These are phyloP conservation scores for Strix uralensis DNA, from an alignment of 2,113 vertebrate species.

Conservation along the genomic window DNA sequence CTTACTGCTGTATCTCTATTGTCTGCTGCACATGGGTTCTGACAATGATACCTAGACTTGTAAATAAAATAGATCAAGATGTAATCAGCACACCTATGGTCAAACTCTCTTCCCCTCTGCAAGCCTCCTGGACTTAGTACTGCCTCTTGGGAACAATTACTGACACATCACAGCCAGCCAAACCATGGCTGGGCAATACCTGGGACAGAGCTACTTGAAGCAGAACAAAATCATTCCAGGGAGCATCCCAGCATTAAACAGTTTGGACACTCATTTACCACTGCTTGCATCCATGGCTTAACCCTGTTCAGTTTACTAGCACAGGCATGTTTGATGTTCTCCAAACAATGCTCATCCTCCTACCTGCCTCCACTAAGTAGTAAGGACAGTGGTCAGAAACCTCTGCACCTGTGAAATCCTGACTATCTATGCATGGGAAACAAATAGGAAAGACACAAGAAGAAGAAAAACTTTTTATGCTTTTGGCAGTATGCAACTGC, in stretches of 20 bases:
- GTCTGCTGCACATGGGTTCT: not conserved
- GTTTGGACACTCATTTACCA: not conserved
- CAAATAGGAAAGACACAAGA: not conserved
- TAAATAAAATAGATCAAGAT: not conserved
- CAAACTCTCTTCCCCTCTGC: not conserved
- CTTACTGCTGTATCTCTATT: not conserved
- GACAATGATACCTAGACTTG: not conserved
- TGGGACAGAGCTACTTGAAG: not conserved
- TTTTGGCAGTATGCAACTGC: not conserved
- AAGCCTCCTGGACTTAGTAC: not conserved
- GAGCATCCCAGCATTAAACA: not conserved
- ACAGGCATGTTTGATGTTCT: not conserved
- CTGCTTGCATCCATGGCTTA: not conserved
- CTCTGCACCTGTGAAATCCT: not conserved
- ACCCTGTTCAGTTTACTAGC: not conserved
- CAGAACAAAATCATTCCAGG: not conserved
- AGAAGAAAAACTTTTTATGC: not conserved
- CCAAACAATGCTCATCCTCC: fast-evolving
- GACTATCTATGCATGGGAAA: not conserved
- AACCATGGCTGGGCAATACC: not conserved
- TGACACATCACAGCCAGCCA: not conserved
- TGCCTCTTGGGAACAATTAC: not conserved
- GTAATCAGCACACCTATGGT: not conserved
- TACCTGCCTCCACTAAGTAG: not conserved
- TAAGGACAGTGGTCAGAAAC: not conserved